Evolutionary conservation across 2,113 vertebrate genomes (phyloP), one percentile per base, ranked within the genome.

Genomic region (Corythornis cristatus): DNA sequence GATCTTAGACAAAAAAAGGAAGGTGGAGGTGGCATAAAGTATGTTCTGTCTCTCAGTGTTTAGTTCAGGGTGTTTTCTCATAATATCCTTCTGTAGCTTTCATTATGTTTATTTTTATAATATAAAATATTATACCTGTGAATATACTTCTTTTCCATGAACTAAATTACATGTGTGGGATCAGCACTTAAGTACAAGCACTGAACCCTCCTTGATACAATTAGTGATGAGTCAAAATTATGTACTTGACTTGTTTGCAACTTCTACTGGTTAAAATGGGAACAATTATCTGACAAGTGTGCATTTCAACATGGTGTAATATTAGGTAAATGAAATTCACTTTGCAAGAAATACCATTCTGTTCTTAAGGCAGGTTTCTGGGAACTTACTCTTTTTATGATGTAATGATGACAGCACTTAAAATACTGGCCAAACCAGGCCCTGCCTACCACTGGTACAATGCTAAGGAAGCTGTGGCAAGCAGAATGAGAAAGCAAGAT

Each of bases 1-100:
- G 15, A 33, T 53, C 57, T 89, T 22, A 82, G 57, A 57, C 61
- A 48, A 61, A 74, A 74, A 91, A 89, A 64, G 45, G 60, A 93
- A 84, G 20, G 48, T 86, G 77, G 43, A 35, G 53, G 71, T 89
- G 83, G 66, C 53, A 64, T 74, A 60, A 92, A 88, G 40, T 40
- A 65, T 90, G 61, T 71, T 94, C 43, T 88, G 53, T 88, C 71
- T 93, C 83, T 82, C 70, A 51, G 33, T 26, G 17, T 89, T 81
- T 67, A 54, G 77, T 86, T 88, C 70, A 88, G 31, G 29, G 7
- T 19, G 77, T 45, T 4, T 57, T 68, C 28, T 35, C 35, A 43
- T 21, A 88, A 70, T 28, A 65, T 26, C 8, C 3, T 62, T 76
- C 66, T 83, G 66, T 54, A 58, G 16, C 3, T 92, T 66, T 46